These are phyloP conservation scores for Bucorvus abyssinicus DNA, from an alignment of 2,797 vertebrate genomes.

Conservation along the genomic window DNA sequence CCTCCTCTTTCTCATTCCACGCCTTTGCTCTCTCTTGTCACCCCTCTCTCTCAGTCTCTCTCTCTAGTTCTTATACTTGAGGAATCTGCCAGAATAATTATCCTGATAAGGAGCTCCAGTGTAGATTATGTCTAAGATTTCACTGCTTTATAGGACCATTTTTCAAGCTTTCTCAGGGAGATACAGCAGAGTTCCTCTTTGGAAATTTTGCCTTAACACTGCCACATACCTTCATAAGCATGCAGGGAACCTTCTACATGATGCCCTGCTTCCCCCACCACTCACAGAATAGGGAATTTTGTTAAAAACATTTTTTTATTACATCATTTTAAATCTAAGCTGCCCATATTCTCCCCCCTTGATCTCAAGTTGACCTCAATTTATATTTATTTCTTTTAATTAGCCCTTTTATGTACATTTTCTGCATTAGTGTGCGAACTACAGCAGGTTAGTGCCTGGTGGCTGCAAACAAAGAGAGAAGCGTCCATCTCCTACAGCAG, in stretches of 20 bases:
- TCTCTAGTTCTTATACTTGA: neutral
- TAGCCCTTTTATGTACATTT: neutral
- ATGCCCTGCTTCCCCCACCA: neutral
- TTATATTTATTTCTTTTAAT: neutral
- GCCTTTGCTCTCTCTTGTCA: neutral
- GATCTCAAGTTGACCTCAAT: neutral
- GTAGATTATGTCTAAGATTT: neutral
- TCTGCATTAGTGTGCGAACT: neutral
- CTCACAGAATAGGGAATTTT: neutral
- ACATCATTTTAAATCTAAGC: neutral
- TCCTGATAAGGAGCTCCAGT: neutral
- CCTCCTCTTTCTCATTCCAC: neutral
- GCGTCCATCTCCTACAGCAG: neutral
- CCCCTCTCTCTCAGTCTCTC: neutral
- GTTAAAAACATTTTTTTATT: neutral
- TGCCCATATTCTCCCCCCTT: neutral
- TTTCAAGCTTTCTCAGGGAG: neutral
- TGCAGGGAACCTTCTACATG: neutral
- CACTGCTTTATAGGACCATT: neutral
- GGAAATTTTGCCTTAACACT: neutral
- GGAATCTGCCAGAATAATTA: neutral
- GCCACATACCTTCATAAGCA: neutral
- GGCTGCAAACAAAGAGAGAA: neutral
- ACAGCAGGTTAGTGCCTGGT: neutral
- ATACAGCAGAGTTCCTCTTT: neutral